Evolutionary conservation across 2,113 vertebrate species (phyloP), one percentile per base, ranked within the genome.

Genomic region (Chaetura pelagica): DNA sequence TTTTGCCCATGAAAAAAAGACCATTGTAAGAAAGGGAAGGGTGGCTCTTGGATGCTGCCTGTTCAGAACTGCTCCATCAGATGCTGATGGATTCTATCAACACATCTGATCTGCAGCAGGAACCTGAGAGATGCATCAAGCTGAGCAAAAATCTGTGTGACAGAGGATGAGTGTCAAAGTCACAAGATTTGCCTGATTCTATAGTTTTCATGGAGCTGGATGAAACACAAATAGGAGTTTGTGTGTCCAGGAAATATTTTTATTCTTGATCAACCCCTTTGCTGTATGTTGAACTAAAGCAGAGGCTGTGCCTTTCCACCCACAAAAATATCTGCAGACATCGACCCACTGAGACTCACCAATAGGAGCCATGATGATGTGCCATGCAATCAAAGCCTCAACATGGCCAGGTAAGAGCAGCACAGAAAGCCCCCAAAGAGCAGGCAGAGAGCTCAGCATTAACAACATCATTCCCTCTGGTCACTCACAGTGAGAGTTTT

Each of bases 401-500:
- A 14, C n/a, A 12, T 0, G 5, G 13, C 67, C 40, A 48, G 80
- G 75, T 68, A 82, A 90, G 80, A 72, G 78, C 84, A 84, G 62
- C 84, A 71, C 3, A 80, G 79, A 77, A 94, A 90, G n/a, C 10
- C 40, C 42, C 4, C 72, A 20, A 26, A 75, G 61, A 80, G 44
- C 67, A 16, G 51, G 10, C 55, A 30, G 23, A 30, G 69, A 32
- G 29, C 30, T 85, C 22, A 3, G 74, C 20, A 19, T 26, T 38
- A 58, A 84, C 82, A 91, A 27, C 15, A 32, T 73, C 57, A 10
- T 3, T 40, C 3, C 2, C 40, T 29, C 0, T 9, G 87, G 75
- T 84, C 89, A 88, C 98, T 98, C 93, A 99, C 99, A 49, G 98
- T 99, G 52, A 99, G 91, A 0, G 98, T 98, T 96, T 96, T 99